Percentiles rank a stretch among this genome's conserved stretches.
Conservation (phyloP, 2,113 vertebrate species). For the Psittacus erithacus region DNA sequence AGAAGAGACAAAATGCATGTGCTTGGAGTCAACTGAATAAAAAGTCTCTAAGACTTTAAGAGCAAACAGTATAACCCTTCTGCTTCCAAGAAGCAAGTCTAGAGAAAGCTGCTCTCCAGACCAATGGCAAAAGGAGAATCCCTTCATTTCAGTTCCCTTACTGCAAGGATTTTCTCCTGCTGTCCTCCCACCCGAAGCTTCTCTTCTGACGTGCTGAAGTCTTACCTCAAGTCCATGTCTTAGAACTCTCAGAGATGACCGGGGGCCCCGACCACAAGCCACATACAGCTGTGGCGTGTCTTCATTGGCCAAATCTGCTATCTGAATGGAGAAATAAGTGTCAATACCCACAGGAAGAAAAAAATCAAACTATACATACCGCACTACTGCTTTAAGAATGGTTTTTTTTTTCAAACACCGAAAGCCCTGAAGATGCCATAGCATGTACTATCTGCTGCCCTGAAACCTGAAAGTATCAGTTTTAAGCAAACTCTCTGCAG, state of each 20-base stretch:
- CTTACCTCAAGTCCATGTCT: constrained; percentile 95
- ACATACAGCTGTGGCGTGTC: constrained; percentile 97
- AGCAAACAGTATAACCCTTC: neutral
- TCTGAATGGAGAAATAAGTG: constrained; percentile 71
- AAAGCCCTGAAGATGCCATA: neutral
- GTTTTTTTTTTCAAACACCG: neutral
- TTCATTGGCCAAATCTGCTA: constrained; percentile 97
- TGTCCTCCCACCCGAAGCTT: neutral
- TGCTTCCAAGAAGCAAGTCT: neutral
- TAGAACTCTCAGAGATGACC: constrained; percentile 92
- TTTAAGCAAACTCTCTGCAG: neutral
- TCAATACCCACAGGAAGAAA: rapidly evolving
- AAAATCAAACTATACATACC: neutral
- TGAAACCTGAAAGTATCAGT: neutral
- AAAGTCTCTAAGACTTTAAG: neutral
- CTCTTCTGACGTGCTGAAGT: neutral
- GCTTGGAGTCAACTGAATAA: neutral
- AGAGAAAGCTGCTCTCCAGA: neutral
- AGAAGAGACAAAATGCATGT: neutral
- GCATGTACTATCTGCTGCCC: neutral
- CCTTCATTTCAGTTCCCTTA: neutral
- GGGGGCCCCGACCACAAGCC: constrained; percentile 91
- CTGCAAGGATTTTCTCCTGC: neutral
- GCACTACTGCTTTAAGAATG: neutral
- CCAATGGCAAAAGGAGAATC: neutral